phyloP scores from a whole-genome alignment of 2,888 invertebrate species.

The Drosophila formosana region DNA sequence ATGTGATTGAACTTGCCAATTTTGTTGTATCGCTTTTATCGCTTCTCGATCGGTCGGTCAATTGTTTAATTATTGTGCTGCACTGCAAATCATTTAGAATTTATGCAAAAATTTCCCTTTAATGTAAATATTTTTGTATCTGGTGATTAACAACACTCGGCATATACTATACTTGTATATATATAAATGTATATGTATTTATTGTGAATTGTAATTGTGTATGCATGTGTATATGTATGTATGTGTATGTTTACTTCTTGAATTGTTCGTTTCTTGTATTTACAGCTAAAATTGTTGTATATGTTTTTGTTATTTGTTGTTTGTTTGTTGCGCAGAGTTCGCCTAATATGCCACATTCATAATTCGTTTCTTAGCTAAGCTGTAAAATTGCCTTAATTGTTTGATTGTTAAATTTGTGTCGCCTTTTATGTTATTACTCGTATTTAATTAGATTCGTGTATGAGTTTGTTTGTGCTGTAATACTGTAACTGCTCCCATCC shows the following conservation, averaged over 20 bases:
- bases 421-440: conserved; percentile 19
- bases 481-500: conserved; percentile 37
- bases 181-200: conserved; percentile 28
- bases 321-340: conserved; percentile 17
- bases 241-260: conserved; percentile 6
- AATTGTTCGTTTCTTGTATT: conserved; percentile 29
- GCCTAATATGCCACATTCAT: conserved; percentile 55
- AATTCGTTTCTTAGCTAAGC: conserved; percentile 50
- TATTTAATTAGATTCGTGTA: conserved; percentile 5
- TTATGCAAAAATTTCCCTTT: conserved; percentile 62
- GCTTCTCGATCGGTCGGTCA: background rate
- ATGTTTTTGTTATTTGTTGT: background rate
- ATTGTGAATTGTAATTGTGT: conserved; percentile 37
- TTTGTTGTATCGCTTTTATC: background rate
- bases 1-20: conserved; percentile 5
- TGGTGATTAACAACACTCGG: conserved; percentile 35
- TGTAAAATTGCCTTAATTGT: conserved; percentile 55
- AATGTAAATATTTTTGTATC: conserved; percentile 56
- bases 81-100: conserved; percentile 75
- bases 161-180: conserved; percentile 11
- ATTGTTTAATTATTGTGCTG: conserved; percentile 68
- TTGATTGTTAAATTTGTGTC: conserved; percentile 23
- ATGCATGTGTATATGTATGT: conserved; percentile 7
- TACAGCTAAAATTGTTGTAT: conserved; percentile 49
- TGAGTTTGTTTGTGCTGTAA: conserved; percentile 31